These are phyloP conservation scores for Epirrhoe alternata DNA, from an alignment of 2,888 invertebrate genomes.

Conservation along the genomic window DNA sequence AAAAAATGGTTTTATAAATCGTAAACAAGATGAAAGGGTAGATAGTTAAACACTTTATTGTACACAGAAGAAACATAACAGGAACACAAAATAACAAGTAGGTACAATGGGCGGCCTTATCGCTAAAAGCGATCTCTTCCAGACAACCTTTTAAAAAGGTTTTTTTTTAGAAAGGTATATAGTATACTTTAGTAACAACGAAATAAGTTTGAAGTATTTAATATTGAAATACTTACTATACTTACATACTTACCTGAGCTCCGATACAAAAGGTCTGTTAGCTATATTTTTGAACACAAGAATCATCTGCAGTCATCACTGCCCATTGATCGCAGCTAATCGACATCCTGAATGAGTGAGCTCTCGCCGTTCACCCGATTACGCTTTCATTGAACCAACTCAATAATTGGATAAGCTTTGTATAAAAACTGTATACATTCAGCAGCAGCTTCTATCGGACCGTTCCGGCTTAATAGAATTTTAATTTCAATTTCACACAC, in stretches of 20 bases:
- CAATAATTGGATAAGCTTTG: conserved; percentile 34
- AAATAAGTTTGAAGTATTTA: too few relatives aligned
- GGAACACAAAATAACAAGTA: too few relatives aligned
- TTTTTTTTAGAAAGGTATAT: too few relatives aligned
- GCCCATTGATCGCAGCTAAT: conserved; percentile 33
- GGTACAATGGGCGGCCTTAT: too few relatives aligned
- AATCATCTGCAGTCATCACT: conserved; percentile 32
- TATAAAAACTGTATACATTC: conserved; percentile 48
- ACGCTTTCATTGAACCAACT: conserved; percentile 42
- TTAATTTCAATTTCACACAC: conserved; percentile 83
- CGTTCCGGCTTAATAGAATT: conserved; percentile 76
- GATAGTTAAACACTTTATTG: too few relatives aligned
- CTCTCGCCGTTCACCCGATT: conserved; percentile 38
- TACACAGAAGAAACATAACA: too few relatives aligned
- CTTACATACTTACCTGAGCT: not conserved
- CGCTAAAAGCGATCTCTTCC: too few relatives aligned
- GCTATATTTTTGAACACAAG: conserved; percentile 21
- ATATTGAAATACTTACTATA: too few relatives aligned
- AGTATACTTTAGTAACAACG: too few relatives aligned
- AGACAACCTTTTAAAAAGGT: too few relatives aligned
- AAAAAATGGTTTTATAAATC: too few relatives aligned
- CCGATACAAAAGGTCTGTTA: conserved; percentile 6
- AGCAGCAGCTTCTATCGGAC: conserved; percentile 36
- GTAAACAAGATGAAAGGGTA: too few relatives aligned
- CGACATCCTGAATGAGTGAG: conserved; percentile 37